Evolutionary conservation across 2,888 invertebrate species (phyloP).

Genomic region (Ptychoptera contaminata): DNA sequence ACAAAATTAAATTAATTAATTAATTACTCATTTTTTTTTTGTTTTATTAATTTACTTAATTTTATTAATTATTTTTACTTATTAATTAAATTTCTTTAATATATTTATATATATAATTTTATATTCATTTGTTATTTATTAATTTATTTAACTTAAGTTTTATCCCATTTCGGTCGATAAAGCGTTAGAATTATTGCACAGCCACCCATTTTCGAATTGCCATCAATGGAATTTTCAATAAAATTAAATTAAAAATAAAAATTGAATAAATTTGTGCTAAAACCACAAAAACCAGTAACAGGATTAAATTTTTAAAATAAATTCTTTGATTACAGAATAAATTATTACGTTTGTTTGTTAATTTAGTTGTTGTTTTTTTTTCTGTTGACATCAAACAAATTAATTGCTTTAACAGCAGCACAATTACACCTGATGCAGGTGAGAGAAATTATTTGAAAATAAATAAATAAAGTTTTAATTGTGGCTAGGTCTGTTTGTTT

Average conservation of each 20-base stretch:
- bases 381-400: too few relatives aligned
- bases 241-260: neutral
- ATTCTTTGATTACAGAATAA: too few relatives aligned
- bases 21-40: neutral
- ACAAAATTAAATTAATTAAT: neutral
- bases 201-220: neutral
- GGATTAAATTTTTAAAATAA: too few relatives aligned
- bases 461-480: too few relatives aligned
- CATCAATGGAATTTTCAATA: neutral
- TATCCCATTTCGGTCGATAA: neutral
- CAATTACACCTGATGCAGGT: too few relatives aligned
- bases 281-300: constrained; percentile 2
- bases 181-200: constrained; percentile 2
- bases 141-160: neutral
- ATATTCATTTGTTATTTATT: constrained; percentile 2
- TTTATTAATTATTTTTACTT: constrained; percentile 5
- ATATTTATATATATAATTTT: constrained; percentile 1
- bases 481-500: too few relatives aligned
- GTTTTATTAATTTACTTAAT: constrained; percentile 3
- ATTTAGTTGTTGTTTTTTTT: too few relatives aligned
- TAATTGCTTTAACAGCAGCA: too few relatives aligned
- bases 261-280: too few relatives aligned
- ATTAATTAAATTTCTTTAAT: neutral
- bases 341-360: too few relatives aligned
- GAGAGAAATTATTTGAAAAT: too few relatives aligned